phyloP scores from a whole-genome alignment of 2,113 vertebrate genomes.

The Todiramphus chloris region DNA sequence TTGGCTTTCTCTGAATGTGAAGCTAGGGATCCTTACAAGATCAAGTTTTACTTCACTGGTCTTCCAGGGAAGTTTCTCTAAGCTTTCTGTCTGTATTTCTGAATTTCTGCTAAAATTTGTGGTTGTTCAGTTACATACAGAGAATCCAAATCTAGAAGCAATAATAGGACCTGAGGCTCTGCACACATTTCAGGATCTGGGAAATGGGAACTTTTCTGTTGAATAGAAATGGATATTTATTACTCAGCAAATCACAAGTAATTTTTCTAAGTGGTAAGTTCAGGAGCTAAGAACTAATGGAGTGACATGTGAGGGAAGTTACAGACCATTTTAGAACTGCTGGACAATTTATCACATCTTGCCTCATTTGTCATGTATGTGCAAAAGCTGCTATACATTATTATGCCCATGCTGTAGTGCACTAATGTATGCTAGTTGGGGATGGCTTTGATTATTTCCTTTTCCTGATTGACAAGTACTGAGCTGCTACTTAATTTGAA shows the following conservation, averaged over 20 bases:
- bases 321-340: neutral
- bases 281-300: slow-evolving; percentile 26
- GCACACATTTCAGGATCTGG: neutral
- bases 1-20: neutral
- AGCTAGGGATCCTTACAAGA: neutral
- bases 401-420: neutral
- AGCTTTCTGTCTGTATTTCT: neutral
- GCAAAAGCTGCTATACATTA: slow-evolving; percentile 29
- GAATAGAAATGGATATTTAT: neutral
- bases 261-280: slow-evolving; percentile 35
- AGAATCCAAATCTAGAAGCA: neutral
- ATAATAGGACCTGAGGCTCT: neutral
- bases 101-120: neutral
- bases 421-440: neutral
- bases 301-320: slow-evolving; percentile 50
- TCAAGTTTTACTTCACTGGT: neutral
- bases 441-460: slow-evolving; percentile 26
- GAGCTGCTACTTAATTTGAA: neutral
- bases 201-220: slow-evolving; percentile 15
- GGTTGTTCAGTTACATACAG: neutral
- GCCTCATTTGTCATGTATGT: slow-evolving; percentile 41
- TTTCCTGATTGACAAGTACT: neutral
- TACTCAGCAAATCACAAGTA: slow-evolving; percentile 11
- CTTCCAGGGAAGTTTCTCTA: neutral
- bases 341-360: slow-evolving; percentile 45